Evolutionary conservation across 2,113 vertebrate species (phyloP).

Genomic region (Oryzias celebensis): DNA sequence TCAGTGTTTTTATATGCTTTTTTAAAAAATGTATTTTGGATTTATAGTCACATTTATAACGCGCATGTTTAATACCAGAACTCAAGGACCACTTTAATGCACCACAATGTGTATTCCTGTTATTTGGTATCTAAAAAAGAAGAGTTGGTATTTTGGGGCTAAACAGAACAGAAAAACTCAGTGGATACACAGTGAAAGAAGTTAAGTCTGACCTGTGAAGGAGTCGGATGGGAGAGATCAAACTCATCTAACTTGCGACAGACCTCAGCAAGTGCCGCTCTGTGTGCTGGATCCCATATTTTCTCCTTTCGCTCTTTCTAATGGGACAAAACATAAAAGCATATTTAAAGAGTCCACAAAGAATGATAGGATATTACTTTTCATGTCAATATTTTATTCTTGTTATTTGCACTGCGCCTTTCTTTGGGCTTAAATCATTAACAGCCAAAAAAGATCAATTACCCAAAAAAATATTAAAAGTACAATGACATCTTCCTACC

Average conservation of each 20-base stretch:
- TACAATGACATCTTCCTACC: slow-evolving; percentile 70
- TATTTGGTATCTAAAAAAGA: too few relatives aligned
- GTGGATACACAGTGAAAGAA: background rate
- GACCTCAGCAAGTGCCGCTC: slow-evolving; percentile 88
- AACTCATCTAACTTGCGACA: slow-evolving; percentile 92
- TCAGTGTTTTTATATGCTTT: too few relatives aligned
- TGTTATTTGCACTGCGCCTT: too few relatives aligned
- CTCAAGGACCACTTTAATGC: too few relatives aligned
- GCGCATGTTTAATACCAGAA: too few relatives aligned
- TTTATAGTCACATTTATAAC: too few relatives aligned
- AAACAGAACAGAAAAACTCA: too few relatives aligned
- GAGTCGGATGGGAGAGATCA: slow-evolving; percentile 83
- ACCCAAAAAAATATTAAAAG: slow-evolving; percentile 6
- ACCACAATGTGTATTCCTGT: too few relatives aligned
- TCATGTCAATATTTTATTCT: background rate
- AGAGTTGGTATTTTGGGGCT: too few relatives aligned
- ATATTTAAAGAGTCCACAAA: background rate
- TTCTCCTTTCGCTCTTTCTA: slow-evolving; percentile 99
- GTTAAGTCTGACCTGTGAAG: slow-evolving; percentile 81
- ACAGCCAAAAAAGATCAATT: background rate
- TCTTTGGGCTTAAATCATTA: too few relatives aligned
- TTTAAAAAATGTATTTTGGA: too few relatives aligned
- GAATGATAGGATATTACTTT: background rate
- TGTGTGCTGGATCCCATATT: slow-evolving; percentile 92
- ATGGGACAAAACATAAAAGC: background rate